Base-by-base conservation (phyloP, 2,888 invertebrate genomes). In the Theretra japonica region DNA sequence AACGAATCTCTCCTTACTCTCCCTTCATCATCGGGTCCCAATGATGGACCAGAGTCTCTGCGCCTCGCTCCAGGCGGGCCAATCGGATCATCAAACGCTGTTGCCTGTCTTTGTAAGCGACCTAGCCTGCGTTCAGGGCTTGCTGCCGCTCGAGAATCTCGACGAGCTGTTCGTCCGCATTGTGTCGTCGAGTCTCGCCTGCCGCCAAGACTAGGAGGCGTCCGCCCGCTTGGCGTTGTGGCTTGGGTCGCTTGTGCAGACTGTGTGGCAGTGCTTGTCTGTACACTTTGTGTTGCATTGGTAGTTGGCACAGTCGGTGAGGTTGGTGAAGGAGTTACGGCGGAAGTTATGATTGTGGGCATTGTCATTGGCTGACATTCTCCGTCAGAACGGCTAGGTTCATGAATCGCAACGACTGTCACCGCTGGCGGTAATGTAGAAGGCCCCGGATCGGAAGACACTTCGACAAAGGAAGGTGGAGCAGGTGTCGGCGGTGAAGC, bases 171-270 rank as follows among this genome's bases (percentile, higher is more conserved):
- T 15, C 93, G 88, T 6, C 96, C 96, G 82, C 98, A 98, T 90
- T 98, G 98, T 0, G 98, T 98, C 2, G 97, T 98, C 0, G 98
- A 98, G 84, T 98, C 98, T 72, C 98, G 95, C 33, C 97, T 94
- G 0, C 95, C 95, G 62, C 95, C 94, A 60, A 95, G 90, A 68
- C 90, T 94, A 0, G 95, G 93, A 6, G 94, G 92, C 21, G 91
- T 88, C 56, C 88, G 86, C 21, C 92, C 93, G 70, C 90, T 83
- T 4, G 93, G 88, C 2, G 90, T 87, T 6, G 79, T 85, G 6
- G 80, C 89, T 81, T 90, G 90, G 15, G 82, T 85, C 23, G 77
- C 82, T 79, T 88, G 88, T 68, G 83, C 82, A 15, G 86, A 82
- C 74, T 88, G 86, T 15, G 86, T 83, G 2, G 83, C 80, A 80